Evolutionary conservation across 1,140 invertebrate species (phyloP), one percentile per base, ranked within the genome.

Genomic region (Drosophila nannoptera): DNA sequence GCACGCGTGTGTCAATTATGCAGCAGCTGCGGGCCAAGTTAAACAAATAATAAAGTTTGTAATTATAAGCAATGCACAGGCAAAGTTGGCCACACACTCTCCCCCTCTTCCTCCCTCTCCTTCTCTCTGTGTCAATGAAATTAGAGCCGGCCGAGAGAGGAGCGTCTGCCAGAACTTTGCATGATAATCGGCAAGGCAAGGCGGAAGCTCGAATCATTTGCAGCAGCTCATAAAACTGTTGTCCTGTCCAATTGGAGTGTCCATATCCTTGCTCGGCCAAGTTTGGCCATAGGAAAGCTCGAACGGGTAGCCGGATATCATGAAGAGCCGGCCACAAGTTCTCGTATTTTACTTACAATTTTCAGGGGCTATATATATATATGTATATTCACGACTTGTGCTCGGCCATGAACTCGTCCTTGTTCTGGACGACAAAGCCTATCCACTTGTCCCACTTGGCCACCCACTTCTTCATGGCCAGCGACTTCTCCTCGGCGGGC

Each of bases 21-120:
- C 81, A 80, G 68, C 81, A 86, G 77, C 80, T 86, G 81, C 81
- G 81, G 80, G 80, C 73, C 76, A 78, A 86, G 66, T 84, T 74
- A 69, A 80, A 59, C 80, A 84, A 86, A 84, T 86, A 84, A 86
- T 84, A 86, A 84, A 84, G 81, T 84, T 84, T 86, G 76, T 86
- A 86, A 86, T 86, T 84, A 84, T 84, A 84, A 86, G 81, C 80
- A 83, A 76, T 75, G 78, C 42, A 53, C 12, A 43, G 50, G 8
- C 46, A 48, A 73, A 75, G 70, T 56, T 56, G 55, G 70, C 52
- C 52, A 73, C 45, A 31, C 53, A 52, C 78, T 66, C 69, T 56
- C 22, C 1, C 22, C 3, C 22, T 22, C 22, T 22, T 36, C 33
- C 35, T 56, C 36, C 31, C 36, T 7, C 77, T 80, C 75, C 50